Conservation (phyloP, 2,888 invertebrate species). For the Bugulina stolonifera region DNA sequence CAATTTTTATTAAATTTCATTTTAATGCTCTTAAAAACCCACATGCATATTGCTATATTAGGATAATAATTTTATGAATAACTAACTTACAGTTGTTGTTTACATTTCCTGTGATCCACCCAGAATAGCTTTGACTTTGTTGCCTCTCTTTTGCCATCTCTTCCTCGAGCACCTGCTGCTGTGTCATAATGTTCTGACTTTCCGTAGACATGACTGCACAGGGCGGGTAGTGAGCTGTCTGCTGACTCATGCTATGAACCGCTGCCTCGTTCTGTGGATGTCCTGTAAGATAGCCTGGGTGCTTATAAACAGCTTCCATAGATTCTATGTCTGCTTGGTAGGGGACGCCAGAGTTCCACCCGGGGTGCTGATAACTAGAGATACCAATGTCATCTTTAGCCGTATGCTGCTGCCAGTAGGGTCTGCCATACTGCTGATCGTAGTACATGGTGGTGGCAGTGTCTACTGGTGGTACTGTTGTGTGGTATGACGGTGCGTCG, state of each 20-base stretch:
- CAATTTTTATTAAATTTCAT: background rate
- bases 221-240: background rate
- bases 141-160: conserved; percentile 23
- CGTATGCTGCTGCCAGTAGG: conserved; percentile 19
- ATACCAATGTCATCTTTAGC: background rate
- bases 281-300: background rate
- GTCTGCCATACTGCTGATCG: background rate
- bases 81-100: conserved; percentile 1
- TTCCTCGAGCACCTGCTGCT: background rate
- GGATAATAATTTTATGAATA: too few species aligned
- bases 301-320: background rate
- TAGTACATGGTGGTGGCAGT: background rate
- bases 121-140: background rate
- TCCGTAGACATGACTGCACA: conserved; percentile 4
- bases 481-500: background rate
- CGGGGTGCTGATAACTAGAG: background rate
- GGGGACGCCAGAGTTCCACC: background rate
- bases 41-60: too few species aligned
- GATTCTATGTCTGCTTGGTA: background rate
- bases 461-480: background rate
- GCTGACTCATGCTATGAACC: background rate
- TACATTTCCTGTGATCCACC: background rate
- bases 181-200: background rate
- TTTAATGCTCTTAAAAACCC: too few species aligned
- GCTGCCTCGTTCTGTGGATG: background rate